Conservation (phyloP, 2,888 invertebrate species). For the Catonia carolina region DNA sequence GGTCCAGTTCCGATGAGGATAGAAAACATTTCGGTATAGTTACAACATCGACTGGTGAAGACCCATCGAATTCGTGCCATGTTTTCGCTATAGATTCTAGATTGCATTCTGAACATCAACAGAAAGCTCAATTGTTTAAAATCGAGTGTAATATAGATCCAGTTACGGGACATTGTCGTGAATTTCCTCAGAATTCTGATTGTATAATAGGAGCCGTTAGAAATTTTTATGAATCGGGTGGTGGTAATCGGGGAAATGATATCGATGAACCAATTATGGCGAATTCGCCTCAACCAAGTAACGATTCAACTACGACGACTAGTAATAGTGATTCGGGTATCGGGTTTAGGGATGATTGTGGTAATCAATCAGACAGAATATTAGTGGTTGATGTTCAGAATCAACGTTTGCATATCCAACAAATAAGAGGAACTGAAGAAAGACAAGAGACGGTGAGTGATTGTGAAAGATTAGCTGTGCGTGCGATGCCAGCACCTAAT, state of each 20-base stretch:
- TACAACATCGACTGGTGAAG: conserved; percentile 61
- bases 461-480: conserved; percentile 50
- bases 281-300: conserved; percentile 78
- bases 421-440: conserved; percentile 29
- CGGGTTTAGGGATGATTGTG: conserved; percentile 84
- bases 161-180: conserved; percentile 70
- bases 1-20: conserved; percentile 85
- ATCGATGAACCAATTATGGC: conserved; percentile 51
- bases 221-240: conserved; percentile 44
- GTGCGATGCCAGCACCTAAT: conserved; percentile 51
- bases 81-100: conserved; percentile 91
- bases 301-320: conserved; percentile 73
- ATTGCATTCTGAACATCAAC: conserved; percentile 71
- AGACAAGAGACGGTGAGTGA: conserved; percentile 21
- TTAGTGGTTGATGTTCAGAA: conserved; percentile 62
- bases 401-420: conserved; percentile 39
- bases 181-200: conserved; percentile 82
- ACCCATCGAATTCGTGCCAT: conserved; percentile 83
- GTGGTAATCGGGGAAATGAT: conserved; percentile 35
- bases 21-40: conserved; percentile 88
- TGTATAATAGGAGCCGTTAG: conserved; percentile 53
- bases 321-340: conserved; percentile 95
- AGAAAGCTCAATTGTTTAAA: conserved; percentile 76
- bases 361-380: conserved; percentile 74
- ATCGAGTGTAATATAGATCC: conserved; percentile 76